A percentile compares a stretch with the other conserved stretches of the same genome.
Evolutionary conservation across 2,888 invertebrate genomes (phyloP).

Genomic region (Coleophora flavipennella): DNA sequence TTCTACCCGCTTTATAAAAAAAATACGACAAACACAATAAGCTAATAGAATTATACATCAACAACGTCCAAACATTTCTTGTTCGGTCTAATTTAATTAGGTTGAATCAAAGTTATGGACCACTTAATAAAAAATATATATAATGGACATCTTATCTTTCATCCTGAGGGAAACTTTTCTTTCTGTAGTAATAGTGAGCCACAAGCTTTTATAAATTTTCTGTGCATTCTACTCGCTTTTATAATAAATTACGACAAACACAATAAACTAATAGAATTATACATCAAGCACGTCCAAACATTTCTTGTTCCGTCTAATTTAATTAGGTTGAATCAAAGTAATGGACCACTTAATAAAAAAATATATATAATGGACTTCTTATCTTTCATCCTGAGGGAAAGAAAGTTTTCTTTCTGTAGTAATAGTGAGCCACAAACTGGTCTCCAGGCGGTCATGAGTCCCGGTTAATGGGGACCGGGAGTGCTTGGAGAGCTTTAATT

Average conservation of each 20-base stretch:
- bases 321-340: slow-evolving; percentile 2
- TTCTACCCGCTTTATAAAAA: too few relatives aligned
- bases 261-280: too few relatives aligned
- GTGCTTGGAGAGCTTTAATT: slow-evolving; percentile 32
- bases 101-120: slow-evolving; percentile 3
- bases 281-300: not conserved
- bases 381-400: slow-evolving; percentile 17
- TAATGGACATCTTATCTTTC: slow-evolving; percentile 10
- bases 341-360: slow-evolving; percentile 11
- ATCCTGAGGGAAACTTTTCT: slow-evolving; percentile 32
- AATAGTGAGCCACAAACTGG: slow-evolving; percentile 30
- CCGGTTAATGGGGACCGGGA: slow-evolving; percentile 31
- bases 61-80: not conserved
- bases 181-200: slow-evolving; percentile 34
- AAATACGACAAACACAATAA: too few relatives aligned
- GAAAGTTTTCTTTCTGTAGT: slow-evolving; percentile 40
- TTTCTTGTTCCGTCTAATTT: not conserved
- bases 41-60: too few relatives aligned
- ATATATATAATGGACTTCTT: slow-evolving; percentile 14
- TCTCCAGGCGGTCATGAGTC: slow-evolving; percentile 35
- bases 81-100: not conserved
- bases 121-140: slow-evolving; percentile 15
- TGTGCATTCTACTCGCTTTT: too few relatives aligned
- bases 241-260: too few relatives aligned
- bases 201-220: slow-evolving; percentile 15